phyloP scores from a whole-genome alignment of 1,140 invertebrate genomes.

The Lysiphlebus fabarum region DNA sequence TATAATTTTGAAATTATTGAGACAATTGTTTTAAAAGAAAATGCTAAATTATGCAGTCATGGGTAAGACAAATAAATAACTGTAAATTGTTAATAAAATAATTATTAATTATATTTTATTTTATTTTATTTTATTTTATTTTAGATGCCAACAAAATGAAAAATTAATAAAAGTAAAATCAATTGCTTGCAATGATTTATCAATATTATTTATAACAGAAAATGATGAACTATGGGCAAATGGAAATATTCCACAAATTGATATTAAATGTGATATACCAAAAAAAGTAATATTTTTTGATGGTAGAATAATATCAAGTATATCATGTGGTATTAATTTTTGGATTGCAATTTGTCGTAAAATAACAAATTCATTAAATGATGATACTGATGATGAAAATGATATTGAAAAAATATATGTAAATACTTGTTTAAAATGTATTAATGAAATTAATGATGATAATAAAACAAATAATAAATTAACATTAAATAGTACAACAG shows the following conservation, averaged over 20 bases:
- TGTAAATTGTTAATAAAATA: conserved; percentile 2
- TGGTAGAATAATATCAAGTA: conserved; percentile 62
- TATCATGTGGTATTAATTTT: conserved; percentile 67
- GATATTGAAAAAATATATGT: conserved; percentile 64
- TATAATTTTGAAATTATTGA: conserved; percentile 56
- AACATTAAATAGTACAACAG: too few species aligned
- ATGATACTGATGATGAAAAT: conserved; percentile 61
- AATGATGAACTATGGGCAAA: conserved; percentile 72
- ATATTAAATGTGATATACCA: conserved; percentile 60
- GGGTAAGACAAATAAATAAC: conserved; percentile 44
- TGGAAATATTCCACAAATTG: conserved; percentile 69
- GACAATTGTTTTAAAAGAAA: conserved; percentile 64
- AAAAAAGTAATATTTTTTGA: conserved; percentile 68
- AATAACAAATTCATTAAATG: conserved; percentile 53
- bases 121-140: conserved; percentile 8
- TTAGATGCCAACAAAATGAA: conserved; percentile 58
- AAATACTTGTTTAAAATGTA: conserved; percentile 63
- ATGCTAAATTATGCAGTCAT: conserved; percentile 62
- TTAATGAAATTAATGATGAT: conserved; percentile 48
- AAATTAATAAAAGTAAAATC: conserved; percentile 62
- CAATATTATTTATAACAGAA: conserved; percentile 64
- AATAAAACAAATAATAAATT: too few species aligned
- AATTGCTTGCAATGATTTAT: conserved; percentile 61
- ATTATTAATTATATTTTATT: neutral
- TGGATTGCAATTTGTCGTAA: conserved; percentile 66